Base-by-base conservation (phyloP, 2,888 invertebrate genomes). In the Aphidoletes aphidimyza region DNA sequence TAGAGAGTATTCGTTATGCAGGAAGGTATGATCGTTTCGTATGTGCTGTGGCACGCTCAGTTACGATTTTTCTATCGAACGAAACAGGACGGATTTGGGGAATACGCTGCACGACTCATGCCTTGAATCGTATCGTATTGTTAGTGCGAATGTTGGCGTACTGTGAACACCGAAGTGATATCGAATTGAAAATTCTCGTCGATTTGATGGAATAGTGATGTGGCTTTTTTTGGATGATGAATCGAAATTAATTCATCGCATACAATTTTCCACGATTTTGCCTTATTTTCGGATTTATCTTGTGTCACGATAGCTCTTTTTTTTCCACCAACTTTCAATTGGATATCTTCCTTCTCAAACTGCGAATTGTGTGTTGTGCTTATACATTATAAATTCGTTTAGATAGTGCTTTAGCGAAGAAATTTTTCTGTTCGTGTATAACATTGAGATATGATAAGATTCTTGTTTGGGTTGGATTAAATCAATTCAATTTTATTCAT, bases 31-130 rank as follows among this genome's bases (percentile, higher is more conserved):
- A 34, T 69, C 26, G 69, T 2, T n/a, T 69, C 34, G 17, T 69
- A 17, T 69, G 69, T 69, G 69, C 69, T 11, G 69, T 69, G 14
- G 30, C 30, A 34, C 69, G 0, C 14, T 69, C 69, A 69, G 69
- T 69, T 69, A 69, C 69, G 69, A 69, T 69, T 69, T 69, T 30
- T 69, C 69, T 30, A 69, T 69, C 69, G 69, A 69, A 69, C 69
- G 69, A 69, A 69, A 69, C 69, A 69, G 69, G 14, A 69, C 69
- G 69, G 69, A 30, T 3, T 30, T 54, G 0, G 11, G 14, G 14
- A 69, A 30, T 3, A 69, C 69, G 69, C 2, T 17, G 34, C 69
- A 69, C 14, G 11, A 11, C 30, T 0, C 11, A n/a, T 69, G 69
- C 34, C 14, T 42, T 42, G 42, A 42, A 42, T 30, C 3, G 69